A percentile compares a stretch with the other conserved stretches of the same genome.
Conservation (phyloP, 2,113 vertebrate genomes). For the Hylia prasina region DNA sequence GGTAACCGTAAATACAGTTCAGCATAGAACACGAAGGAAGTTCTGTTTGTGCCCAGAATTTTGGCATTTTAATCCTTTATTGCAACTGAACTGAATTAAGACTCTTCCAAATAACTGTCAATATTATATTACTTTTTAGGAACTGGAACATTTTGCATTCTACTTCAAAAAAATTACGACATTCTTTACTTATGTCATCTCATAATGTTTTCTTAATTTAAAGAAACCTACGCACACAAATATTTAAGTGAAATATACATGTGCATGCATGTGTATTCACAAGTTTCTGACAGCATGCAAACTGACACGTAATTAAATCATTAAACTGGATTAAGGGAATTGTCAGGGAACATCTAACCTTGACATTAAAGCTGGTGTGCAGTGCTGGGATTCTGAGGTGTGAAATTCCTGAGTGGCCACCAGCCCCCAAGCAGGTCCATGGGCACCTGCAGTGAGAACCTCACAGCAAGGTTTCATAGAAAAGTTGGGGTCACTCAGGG, state of each 20-base stretch:
- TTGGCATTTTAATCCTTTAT: not conserved
- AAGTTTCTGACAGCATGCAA: not conserved
- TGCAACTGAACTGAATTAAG: not conserved
- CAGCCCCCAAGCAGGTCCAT: not conserved
- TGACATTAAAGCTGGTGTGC: slow-evolving; percentile 45
- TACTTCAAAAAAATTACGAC: not conserved
- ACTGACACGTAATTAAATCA: slow-evolving; percentile 66
- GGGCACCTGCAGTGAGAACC: not conserved
- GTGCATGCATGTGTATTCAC: fast-evolving
- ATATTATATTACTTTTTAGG: not conserved
- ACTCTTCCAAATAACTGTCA: not conserved
- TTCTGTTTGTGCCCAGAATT: not conserved
- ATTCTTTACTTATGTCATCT: not conserved
- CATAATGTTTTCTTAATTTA: not conserved
- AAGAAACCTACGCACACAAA: not conserved
- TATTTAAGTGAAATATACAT: not conserved
- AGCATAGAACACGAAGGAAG: not conserved
- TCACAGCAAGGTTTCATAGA: not conserved
- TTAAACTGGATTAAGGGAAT: slow-evolving; percentile 71
- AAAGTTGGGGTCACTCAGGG: not conserved
- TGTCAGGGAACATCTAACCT: slow-evolving; percentile 70
- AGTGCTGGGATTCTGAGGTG: slow-evolving; percentile 69
- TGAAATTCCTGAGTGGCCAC: slow-evolving; percentile 63
- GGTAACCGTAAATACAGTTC: not conserved
- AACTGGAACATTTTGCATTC: not conserved